Conservation (phyloP, 2,797 vertebrate species). For the Hipposideros larvatus region DNA sequence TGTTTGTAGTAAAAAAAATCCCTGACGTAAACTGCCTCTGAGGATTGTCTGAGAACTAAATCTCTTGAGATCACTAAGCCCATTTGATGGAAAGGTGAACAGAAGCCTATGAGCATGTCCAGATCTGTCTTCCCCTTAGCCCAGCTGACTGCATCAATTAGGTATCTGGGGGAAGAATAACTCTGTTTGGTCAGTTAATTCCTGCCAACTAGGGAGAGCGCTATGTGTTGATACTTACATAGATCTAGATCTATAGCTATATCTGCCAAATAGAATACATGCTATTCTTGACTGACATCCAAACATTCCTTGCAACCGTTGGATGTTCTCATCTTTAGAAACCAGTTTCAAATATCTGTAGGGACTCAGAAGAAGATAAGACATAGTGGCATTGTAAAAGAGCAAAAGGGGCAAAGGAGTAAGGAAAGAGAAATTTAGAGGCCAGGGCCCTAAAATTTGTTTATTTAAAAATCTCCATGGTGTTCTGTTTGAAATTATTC, state of each 20-base stretch:
- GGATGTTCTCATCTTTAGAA: not conserved
- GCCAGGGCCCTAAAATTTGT: not conserved
- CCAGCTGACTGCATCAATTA: not conserved
- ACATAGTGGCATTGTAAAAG: not conserved
- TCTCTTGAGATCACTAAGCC: not conserved
- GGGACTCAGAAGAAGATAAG: not conserved
- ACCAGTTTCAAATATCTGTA: not conserved
- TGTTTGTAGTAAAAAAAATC: not conserved
- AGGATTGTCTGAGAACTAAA: not conserved
- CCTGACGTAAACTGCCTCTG: not conserved
- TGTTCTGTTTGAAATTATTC: slow-evolving; percentile 27
- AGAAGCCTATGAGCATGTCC: not conserved
- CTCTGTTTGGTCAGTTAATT: not conserved
- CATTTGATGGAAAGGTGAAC: slow-evolving; percentile 43
- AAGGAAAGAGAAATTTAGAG: not conserved
- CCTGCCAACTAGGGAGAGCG: not conserved
- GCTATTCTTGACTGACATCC: not conserved
- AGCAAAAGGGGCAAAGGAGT: not conserved
- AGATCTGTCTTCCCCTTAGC: not conserved
- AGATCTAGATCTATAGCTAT: not conserved
- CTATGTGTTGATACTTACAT: not conserved
- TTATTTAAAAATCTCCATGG: not conserved
- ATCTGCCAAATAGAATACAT: not conserved
- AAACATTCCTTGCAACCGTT: not conserved
- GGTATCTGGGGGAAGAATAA: not conserved